Evolutionary conservation across 2,113 vertebrate species (phyloP), one percentile per base, ranked within the genome.

Genomic region (Heterocephalus glaber): DNA sequence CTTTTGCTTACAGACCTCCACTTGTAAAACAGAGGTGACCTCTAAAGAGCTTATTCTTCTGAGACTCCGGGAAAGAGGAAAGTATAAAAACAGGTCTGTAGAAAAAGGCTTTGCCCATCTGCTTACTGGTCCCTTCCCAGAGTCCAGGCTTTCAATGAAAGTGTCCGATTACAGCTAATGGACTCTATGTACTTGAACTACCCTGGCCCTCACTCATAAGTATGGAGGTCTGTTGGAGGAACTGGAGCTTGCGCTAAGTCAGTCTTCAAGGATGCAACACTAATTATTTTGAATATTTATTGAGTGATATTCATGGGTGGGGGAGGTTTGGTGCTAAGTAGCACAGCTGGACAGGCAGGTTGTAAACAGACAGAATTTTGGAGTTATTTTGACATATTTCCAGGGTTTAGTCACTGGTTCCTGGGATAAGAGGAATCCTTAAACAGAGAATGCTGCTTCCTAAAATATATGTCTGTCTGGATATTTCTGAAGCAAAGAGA

Each of bases 371-470:
- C 68, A 87, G 93, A 89, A 95, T 95, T 97, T 87, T 97, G 93
- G 92, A 97, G 70, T 86, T 88, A 90, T 92, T 97, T 95, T 95
- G 95, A 96, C 94, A 77, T 86, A 80, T 96, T 96, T 77, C 81
- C 44, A 77, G 70, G n/a, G 81, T 86, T 93, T 92, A 92, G 76
- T 95, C 95, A 89, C 52, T 74, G 83, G 85, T 30, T 58, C 70
- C 88, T 87, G 68, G 77, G 54, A 58, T 60, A 33, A 92, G 56
- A 68, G 66, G 74, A 86, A 76, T 54, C 87, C 5, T 47, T 86
- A 95, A 77, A 58, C 60, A 93, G 80, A 49, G 63, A 92, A 83
- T 7, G 3, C 35, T 65, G 38, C 60, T 90, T 81, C 84, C 91
- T 65, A 54, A 89, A 82, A 54, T 30, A 14, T 61, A 41, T 35